Conservation (phyloP, 2,888 invertebrate genomes). For the Orthonychiurus folsomi region DNA sequence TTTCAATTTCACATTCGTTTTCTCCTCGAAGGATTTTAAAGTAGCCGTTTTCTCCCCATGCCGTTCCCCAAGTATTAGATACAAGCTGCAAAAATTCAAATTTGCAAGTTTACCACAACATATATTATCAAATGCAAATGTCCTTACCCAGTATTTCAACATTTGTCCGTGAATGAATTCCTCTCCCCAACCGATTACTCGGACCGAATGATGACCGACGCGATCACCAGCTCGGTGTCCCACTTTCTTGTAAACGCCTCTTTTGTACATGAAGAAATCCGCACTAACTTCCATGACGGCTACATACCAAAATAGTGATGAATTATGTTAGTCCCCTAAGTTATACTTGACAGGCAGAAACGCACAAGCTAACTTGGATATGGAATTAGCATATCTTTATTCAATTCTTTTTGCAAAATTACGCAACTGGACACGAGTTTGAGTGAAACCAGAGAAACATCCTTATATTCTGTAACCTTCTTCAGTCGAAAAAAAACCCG, state of each 20-base stretch:
- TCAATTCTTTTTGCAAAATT: too few species aligned
- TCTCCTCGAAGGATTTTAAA: conserved; percentile 75
- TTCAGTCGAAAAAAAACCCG: too few species aligned
- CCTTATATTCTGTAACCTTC: too few species aligned
- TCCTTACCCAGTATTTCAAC: conserved; percentile 79
- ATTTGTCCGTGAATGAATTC: conserved; percentile 51
- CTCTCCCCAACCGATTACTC: conserved; percentile 87
- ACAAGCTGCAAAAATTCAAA: conserved; percentile 57
- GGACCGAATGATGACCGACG: conserved; percentile 77
- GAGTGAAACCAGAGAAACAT: too few species aligned
- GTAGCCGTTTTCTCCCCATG: conserved; percentile 86
- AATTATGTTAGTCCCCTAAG: not conserved
- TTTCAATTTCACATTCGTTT: conserved; percentile 84
- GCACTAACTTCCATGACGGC: conserved; percentile 57
- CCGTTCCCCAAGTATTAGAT: conserved; percentile 85
- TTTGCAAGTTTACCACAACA: not conserved
- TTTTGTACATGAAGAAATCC: conserved; percentile 83
- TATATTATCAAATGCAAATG: conserved; percentile 22
- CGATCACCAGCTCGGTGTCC: conserved; percentile 48
- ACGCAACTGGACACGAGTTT: too few species aligned
- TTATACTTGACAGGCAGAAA: too few species aligned
- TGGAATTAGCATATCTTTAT: too few species aligned
- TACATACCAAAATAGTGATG: conserved; percentile 13
- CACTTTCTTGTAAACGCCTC: conserved; percentile 70
- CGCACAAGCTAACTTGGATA: too few species aligned